A percentile compares a stretch with the other conserved stretches of the same genome.
These are phyloP conservation scores for Lagocephalus sceleratus DNA, from an alignment of 2,797 vertebrate genomes.

Conservation along the genomic window DNA sequence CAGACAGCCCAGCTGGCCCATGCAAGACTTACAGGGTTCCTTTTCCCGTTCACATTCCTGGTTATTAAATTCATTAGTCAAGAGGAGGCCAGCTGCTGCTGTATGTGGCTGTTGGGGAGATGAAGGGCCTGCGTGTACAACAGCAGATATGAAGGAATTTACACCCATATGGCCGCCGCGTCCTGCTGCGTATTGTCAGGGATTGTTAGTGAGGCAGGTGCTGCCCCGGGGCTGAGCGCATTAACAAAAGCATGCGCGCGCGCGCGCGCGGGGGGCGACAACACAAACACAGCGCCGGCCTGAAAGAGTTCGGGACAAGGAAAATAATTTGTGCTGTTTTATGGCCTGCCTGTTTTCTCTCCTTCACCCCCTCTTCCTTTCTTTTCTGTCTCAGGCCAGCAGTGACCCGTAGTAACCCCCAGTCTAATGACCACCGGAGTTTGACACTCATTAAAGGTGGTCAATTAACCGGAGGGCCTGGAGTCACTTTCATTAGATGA, in stretches of 20 bases:
- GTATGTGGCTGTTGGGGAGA: slow-evolving; percentile 18
- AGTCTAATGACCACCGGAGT: slow-evolving; percentile 67
- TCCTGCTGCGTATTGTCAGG: slow-evolving; percentile 31
- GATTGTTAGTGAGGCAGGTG: slow-evolving; percentile 62
- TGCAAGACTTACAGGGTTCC: slow-evolving; percentile 16
- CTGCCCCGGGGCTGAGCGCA: slow-evolving; percentile 45
- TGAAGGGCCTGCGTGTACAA: slow-evolving; percentile 36
- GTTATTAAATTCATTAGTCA: slow-evolving; percentile 56
- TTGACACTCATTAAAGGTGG: slow-evolving; percentile 74
- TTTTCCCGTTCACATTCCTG: slow-evolving; percentile 43
- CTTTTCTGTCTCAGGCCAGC: slow-evolving; percentile 44
- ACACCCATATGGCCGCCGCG: slow-evolving; percentile 47
- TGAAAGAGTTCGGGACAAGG: slow-evolving; percentile 16
- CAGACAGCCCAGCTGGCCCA: slow-evolving; percentile 34
- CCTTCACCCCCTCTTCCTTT: slow-evolving; percentile 20
- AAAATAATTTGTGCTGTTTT: slow-evolving; percentile 32
- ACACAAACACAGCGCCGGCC: slow-evolving; percentile 19
- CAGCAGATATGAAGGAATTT: slow-evolving; percentile 44
- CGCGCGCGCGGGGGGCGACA: too few species aligned
- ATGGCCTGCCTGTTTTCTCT: slow-evolving; percentile 22
- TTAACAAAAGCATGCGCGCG: slow-evolving; percentile 45
- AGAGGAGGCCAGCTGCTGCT: slow-evolving; percentile 42
- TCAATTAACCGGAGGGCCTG: slow-evolving; percentile 68
- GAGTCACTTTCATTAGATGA: slow-evolving; percentile 66
- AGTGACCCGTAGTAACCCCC: slow-evolving; percentile 64